A percentile compares a stretch with the other conserved stretches of the same genome.
phyloP scores from a whole-genome alignment of 2,113 vertebrate genomes.

The Anguilla japonica region DNA sequence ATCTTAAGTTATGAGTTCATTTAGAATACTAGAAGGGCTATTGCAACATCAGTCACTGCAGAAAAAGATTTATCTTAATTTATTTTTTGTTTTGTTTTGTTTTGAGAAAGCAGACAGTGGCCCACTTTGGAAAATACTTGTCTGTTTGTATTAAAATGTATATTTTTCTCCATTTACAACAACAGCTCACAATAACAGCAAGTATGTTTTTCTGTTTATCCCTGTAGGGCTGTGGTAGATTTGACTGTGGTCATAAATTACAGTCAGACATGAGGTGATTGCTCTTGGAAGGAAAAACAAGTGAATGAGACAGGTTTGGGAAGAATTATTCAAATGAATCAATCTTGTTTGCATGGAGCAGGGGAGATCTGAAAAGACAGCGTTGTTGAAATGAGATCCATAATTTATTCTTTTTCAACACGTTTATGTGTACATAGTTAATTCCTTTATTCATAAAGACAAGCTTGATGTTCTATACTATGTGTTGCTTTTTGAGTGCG shows the following conservation, averaged over 20 bases:
- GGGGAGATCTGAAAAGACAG: slow-evolving; percentile 31
- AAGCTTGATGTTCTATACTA: slow-evolving; percentile 47
- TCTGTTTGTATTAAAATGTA: slow-evolving; percentile 63
- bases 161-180: slow-evolving; percentile 60
- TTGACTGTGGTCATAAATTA: slow-evolving; percentile 53
- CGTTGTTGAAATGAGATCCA: slow-evolving; percentile 25
- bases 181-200: slow-evolving; percentile 57
- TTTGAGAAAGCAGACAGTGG: slow-evolving; percentile 48
- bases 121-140: slow-evolving; percentile 59
- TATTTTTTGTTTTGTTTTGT: slow-evolving; percentile 54
- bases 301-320: slow-evolving; percentile 54
- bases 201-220: slow-evolving; percentile 38
- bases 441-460: slow-evolving; percentile 50
- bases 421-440: slow-evolving; percentile 62
- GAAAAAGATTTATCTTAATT: slow-evolving; percentile 65
- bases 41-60: slow-evolving; percentile 17
- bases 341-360: slow-evolving; percentile 47
- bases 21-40: background rate
- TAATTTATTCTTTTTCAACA: slow-evolving; percentile 53
- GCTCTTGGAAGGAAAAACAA: slow-evolving; percentile 54
- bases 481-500: slow-evolving; percentile 48
- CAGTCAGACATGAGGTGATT: slow-evolving; percentile 51
- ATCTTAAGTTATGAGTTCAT: background rate
- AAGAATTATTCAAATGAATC: slow-evolving; percentile 58
- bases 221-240: slow-evolving; percentile 40